Base-by-base conservation (phyloP, 2,888 invertebrate species). In the Matsumyia berberina region DNA sequence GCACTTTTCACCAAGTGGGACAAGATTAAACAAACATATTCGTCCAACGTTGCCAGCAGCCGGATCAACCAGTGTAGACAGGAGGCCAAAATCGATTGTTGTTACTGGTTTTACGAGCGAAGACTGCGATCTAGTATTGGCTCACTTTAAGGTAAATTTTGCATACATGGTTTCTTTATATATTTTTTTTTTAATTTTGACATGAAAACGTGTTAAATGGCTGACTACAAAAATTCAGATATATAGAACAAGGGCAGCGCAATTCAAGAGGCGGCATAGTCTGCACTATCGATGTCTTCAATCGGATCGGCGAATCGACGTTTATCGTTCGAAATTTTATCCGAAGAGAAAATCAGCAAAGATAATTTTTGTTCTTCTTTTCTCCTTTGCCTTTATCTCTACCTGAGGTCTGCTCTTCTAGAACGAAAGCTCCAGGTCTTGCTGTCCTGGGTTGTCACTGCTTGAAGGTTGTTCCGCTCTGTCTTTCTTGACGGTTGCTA, bases 71-170 rank as follows among this genome's bases (percentile, higher is more conserved):
- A 91, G 96, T 9, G 95, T 97, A 42, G 98, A 98, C 92, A 96
- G 97, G 87, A 93, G 98, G 73, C 97, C 98, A 0, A 95, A 96
- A 2, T 95, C 96, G 80, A 93, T 98, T 74, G 94, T 97, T 80
- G 95, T 98, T 58, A 96, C 96, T 5, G 98, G 98, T 12, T 98
- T 97, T 92, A 95, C 96, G 88, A 93, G 94, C 9, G 96, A 97
- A 85, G 97, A 97, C 88, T 94, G 96, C 86, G 95, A 96, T 31
- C 94, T 95, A 39, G 94, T 98, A 42, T 91, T 97, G 77, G 93
- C 94, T 7, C 98, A 98, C 92, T 97, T 98, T 91, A 94, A 96
- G 91, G 98, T 98, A 92, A 94, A 94, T 89, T 74, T n/a, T 44
- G n/a, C n/a, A n/a, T 2, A 66, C 5, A 5, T 29, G n/a, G n/a